Conservation (phyloP, 2,888 invertebrate species). For the Perizoma affinitatum region DNA sequence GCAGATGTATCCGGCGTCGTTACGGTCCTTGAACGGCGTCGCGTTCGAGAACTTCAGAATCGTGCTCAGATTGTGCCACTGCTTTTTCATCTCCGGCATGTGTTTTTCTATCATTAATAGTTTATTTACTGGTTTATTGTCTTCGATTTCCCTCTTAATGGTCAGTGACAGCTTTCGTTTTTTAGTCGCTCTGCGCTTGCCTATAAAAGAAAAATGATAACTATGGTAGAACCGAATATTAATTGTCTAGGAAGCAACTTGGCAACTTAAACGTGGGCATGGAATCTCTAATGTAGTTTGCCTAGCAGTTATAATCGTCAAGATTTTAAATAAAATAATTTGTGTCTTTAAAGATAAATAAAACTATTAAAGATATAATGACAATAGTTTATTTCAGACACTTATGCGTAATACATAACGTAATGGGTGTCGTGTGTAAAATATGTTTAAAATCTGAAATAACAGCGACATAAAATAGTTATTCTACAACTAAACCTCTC, state of each 20-base stretch:
- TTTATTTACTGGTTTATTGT: conserved; percentile 49
- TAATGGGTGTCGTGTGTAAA: background rate
- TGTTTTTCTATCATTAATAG: conserved; percentile 44
- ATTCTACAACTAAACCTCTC: too few species aligned
- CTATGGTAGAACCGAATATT: conserved; percentile 13
- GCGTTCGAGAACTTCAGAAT: conserved; percentile 71
- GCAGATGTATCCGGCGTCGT: conserved; percentile 74
- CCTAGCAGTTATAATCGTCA: background rate
- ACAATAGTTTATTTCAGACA: conserved; percentile 15
- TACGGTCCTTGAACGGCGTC: conserved; percentile 66
- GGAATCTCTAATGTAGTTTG: background rate
- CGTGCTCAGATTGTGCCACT: conserved; percentile 74
- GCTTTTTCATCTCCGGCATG: conserved; percentile 63
- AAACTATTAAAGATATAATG: conserved; percentile 3
- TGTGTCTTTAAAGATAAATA: background rate
- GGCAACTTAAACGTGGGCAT: background rate
- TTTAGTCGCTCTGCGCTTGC: conserved; percentile 69
- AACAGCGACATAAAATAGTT: too few species aligned
- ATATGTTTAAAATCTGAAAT: background rate
- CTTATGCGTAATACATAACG: background rate
- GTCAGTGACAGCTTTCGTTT: conserved; percentile 62
- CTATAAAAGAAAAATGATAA: conserved; percentile 77
- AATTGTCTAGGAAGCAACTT: conserved; percentile 22
- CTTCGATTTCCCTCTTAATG: conserved; percentile 60
- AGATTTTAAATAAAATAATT: background rate